phyloP scores from a whole-genome alignment of 2,888 invertebrate genomes.

The Mesodorylaimus sp. region DNA sequence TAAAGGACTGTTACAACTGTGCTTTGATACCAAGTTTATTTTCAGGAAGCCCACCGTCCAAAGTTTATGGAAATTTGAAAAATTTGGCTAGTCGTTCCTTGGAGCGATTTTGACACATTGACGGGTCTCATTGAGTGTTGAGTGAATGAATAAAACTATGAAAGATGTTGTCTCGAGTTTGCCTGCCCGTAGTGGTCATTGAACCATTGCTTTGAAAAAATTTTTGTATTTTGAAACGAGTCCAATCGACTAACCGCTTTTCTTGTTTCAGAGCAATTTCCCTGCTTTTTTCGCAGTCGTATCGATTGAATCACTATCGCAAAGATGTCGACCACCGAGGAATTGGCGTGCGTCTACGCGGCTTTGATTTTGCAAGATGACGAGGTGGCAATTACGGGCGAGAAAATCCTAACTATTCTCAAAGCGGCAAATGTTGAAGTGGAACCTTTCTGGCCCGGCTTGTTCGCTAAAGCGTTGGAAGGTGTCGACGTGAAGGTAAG shows the following conservation, averaged over 20 bases:
- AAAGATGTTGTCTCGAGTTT: no score
- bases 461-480: conserved; percentile 85
- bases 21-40: conserved; percentile 13
- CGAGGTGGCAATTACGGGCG: conserved; percentile 85
- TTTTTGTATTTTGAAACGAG: no score
- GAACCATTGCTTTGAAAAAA: no score
- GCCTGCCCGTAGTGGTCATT: no score
- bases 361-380: conserved; percentile 87
- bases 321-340: conserved; percentile 55
- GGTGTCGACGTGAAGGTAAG: conserved; percentile 74
- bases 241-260: no score
- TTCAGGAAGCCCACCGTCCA: conserved; percentile 71
- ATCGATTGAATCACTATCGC: no score
- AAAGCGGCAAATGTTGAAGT: conserved; percentile 86
- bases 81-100: conserved; percentile 63
- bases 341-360: conserved; percentile 90
- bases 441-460: conserved; percentile 95
- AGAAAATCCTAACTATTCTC: conserved; percentile 82
- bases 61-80: conserved; percentile 84
- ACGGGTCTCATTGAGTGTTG: no score
- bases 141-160: no score
- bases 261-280: no score
- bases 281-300: no score
- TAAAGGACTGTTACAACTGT: not conserved
- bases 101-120: conserved; percentile 49